These are phyloP conservation scores for Gnatocerus cornutus DNA, from an alignment of 2,888 invertebrate species.

Conservation along the genomic window DNA sequence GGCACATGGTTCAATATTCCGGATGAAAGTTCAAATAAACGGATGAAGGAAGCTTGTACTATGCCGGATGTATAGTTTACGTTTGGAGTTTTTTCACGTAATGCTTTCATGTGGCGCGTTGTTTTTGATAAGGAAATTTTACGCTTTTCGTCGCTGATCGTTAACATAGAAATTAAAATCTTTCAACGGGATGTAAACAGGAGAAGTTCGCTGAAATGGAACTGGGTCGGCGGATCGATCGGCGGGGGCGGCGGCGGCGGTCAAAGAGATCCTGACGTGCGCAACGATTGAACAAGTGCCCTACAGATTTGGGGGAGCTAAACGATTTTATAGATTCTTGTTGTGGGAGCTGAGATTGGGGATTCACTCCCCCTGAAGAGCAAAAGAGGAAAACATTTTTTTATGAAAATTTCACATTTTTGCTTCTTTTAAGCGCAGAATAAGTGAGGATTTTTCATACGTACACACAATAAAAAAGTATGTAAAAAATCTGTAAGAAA, in stretches of 20 bases:
- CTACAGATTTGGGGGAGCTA: too few species aligned
- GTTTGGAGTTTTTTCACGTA: slow-evolving; percentile 33
- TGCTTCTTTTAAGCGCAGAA: too few species aligned
- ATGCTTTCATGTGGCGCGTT: slow-evolving; percentile 20
- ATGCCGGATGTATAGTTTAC: slow-evolving; percentile 64
- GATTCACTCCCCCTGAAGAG: too few species aligned
- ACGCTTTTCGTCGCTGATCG: slow-evolving; percentile 8
- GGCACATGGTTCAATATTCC: slow-evolving; percentile 63
- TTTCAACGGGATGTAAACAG: slow-evolving; percentile 14
- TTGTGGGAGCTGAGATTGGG: too few species aligned
- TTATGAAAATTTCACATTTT: too few species aligned
- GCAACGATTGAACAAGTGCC: not conserved
- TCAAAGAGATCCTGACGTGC: not conserved
- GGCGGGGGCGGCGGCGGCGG: slow-evolving; percentile 5
- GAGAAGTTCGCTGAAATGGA: slow-evolving; percentile 25
- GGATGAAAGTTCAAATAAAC: slow-evolving; percentile 61
- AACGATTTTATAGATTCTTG: too few species aligned
- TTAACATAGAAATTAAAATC: slow-evolving; percentile 7
- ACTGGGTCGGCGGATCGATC: slow-evolving; percentile 19
- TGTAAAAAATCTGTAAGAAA: too few species aligned
- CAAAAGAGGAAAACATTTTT: too few species aligned
- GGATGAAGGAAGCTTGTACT: slow-evolving; percentile 58
- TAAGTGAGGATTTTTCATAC: too few species aligned
- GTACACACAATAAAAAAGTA: too few species aligned
- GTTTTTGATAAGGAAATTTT: slow-evolving; percentile 22